A percentile compares a stretch with the other conserved stretches of the same genome.
phyloP scores from a whole-genome alignment of 2,797 vertebrate genomes.

The Dallia pectoralis region DNA sequence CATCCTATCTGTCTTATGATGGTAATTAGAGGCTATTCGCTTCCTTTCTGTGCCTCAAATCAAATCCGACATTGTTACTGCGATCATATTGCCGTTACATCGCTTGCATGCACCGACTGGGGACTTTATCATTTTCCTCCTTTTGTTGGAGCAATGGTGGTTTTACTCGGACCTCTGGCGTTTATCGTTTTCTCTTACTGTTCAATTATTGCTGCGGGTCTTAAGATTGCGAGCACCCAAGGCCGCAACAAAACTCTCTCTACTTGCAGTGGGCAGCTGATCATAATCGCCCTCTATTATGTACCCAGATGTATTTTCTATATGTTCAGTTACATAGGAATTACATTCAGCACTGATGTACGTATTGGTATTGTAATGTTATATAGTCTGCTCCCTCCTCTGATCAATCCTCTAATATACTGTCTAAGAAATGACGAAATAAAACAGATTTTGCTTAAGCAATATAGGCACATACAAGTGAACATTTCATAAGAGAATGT shows the following conservation, averaged over 20 bases:
- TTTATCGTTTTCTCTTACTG: too few species aligned
- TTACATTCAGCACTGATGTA: conserved; percentile 54
- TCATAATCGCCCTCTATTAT: conserved; percentile 71
- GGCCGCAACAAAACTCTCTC: too few species aligned
- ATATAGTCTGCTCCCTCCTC: conserved; percentile 65
- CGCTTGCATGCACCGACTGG: conserved; percentile 70
- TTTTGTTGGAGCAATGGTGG: conserved; percentile 58
- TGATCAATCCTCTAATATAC: conserved; percentile 56
- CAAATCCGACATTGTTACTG: conserved; percentile 73
- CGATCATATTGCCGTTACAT: conserved; percentile 72
- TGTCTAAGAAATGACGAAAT: conserved; percentile 70
- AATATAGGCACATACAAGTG: too few species aligned
- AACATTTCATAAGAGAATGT: too few species aligned
- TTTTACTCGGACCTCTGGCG: conserved; percentile 49
- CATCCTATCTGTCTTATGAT: neutral
- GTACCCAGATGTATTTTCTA: conserved; percentile 66
- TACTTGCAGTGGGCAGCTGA: conserved; percentile 58
- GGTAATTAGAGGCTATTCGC: conserved; percentile 63
- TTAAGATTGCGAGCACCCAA: too few species aligned
- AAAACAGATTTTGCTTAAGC: conserved; percentile 44
- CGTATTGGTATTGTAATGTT: conserved; percentile 60
- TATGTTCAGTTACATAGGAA: conserved; percentile 49
- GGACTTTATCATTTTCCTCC: conserved; percentile 60
- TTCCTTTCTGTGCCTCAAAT: conserved; percentile 72
- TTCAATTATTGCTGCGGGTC: too few species aligned